Evolutionary conservation across 1,140 invertebrate species (phyloP).

Genomic region (Doryteuthis pealeii): DNA sequence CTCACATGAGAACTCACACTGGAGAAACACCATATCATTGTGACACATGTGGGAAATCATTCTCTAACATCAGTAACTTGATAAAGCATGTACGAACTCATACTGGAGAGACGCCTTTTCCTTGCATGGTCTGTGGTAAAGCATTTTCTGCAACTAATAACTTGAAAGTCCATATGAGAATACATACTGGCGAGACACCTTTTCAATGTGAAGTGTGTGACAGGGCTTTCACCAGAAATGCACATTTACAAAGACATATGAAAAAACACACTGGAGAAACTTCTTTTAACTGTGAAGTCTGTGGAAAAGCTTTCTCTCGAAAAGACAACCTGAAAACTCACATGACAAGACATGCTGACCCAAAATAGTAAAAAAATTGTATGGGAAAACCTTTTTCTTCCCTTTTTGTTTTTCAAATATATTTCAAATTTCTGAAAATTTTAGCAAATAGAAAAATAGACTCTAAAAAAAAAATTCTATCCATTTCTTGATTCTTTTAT

Average conservation of each 20-base stretch:
- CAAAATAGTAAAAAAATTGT: no score
- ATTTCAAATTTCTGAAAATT: no score
- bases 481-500: no score
- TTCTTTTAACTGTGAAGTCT: background rate
- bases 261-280: slow-evolving; percentile 1
- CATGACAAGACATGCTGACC: background rate
- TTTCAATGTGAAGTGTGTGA: slow-evolving; percentile 10
- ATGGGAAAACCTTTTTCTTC: no score
- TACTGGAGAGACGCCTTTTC: slow-evolving; percentile 47
- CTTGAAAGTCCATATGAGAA: background rate
- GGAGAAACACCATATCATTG: slow-evolving; percentile 22
- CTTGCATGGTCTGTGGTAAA: slow-evolving; percentile 55
- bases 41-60: slow-evolving; percentile 22
- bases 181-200: slow-evolving; percentile 1
- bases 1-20: slow-evolving; percentile 15
- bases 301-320: background rate
- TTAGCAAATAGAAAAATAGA: no score
- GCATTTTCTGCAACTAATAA: background rate
- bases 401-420: no score
- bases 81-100: slow-evolving; percentile 49
- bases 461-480: no score
- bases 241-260: background rate
- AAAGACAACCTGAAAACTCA: slow-evolving; percentile 31
- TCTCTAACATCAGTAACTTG: slow-evolving; percentile 27
- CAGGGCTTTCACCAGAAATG: background rate